phyloP scores from a whole-genome alignment of 2,797 vertebrate species.

The Sphenodon punctatus region DNA sequence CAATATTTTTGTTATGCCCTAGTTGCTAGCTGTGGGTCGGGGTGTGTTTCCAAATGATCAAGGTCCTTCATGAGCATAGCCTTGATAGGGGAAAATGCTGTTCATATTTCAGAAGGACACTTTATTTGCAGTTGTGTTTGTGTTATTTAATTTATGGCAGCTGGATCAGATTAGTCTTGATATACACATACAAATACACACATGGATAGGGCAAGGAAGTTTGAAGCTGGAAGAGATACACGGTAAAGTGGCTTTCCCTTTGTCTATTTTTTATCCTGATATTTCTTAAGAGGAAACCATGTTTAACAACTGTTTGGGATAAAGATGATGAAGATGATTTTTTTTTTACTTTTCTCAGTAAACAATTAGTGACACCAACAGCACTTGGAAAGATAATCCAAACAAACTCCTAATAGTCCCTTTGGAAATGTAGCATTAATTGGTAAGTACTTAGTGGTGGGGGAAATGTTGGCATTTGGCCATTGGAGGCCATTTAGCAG shows the following conservation, averaged over 20 bases:
- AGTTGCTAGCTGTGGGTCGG: neutral
- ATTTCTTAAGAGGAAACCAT: neutral
- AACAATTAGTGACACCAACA: neutral
- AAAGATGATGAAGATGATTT: neutral
- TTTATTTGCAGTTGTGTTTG: neutral
- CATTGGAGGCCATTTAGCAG: constrained; percentile 1
- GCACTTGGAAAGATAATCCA: constrained; percentile 27
- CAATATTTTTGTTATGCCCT: neutral
- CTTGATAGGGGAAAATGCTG: neutral
- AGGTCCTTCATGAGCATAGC: neutral
- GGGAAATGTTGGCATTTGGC: constrained; percentile 14
- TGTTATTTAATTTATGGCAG: constrained; percentile 1
- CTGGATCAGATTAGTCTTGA: neutral
- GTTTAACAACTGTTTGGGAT: neutral
- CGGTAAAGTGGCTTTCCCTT: neutral
- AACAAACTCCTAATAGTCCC: constrained; percentile 43
- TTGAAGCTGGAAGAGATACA: neutral
- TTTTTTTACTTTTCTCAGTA: constrained; percentile 3
- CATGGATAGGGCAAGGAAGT: neutral
- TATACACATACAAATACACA: neutral
- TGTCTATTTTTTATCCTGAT: neutral
- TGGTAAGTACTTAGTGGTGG: constrained; percentile 2
- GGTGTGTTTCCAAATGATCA: neutral
- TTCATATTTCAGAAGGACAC: neutral
- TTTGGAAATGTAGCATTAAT: constrained; percentile 23